Conservation (phyloP, 2,888 invertebrate species). For the Brachyptera putata region DNA sequence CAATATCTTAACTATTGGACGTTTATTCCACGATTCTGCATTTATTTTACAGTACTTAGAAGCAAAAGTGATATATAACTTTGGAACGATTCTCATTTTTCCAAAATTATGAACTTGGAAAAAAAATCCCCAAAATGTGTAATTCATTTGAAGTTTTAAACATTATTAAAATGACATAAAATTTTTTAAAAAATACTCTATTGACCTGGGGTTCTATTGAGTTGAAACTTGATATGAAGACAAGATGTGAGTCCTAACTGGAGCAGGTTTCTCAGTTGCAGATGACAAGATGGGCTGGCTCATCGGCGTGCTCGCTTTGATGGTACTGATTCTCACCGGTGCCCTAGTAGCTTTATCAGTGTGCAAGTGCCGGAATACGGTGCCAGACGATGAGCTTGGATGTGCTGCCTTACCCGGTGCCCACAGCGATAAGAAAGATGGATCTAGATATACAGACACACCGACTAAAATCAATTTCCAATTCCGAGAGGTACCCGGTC, state of each 20-base stretch:
- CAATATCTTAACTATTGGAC: too few relatives aligned
- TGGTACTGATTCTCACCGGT: slow-evolving; percentile 41
- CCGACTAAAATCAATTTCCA: slow-evolving; percentile 37
- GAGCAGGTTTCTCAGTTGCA: slow-evolving; percentile 31
- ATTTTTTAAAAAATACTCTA: too few relatives aligned
- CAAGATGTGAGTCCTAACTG: too few relatives aligned
- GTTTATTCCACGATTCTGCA: too few relatives aligned
- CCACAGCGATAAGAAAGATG: slow-evolving; percentile 10
- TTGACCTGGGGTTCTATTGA: too few relatives aligned
- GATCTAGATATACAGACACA: slow-evolving; percentile 34
- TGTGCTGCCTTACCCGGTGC: slow-evolving; percentile 31
- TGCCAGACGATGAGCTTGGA: slow-evolving; percentile 37
- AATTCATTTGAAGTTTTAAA: too few relatives aligned
- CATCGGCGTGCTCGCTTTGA: slow-evolving; percentile 42
- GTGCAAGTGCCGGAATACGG: slow-evolving; percentile 40
- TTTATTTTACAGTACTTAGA: too few relatives aligned
- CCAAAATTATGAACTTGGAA: too few relatives aligned
- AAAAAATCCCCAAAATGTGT: too few relatives aligned
- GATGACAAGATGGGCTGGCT: slow-evolving; percentile 43
- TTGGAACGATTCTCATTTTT: too few relatives aligned
- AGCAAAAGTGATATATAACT: too few relatives aligned
- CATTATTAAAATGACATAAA: too few relatives aligned
- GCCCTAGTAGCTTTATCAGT: slow-evolving; percentile 42
- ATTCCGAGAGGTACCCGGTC: slow-evolving; percentile 24
- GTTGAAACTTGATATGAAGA: not conserved